Evolutionary conservation across 2,888 invertebrate species (phyloP).

Genomic region (Aspidiotus rigidus): DNA sequence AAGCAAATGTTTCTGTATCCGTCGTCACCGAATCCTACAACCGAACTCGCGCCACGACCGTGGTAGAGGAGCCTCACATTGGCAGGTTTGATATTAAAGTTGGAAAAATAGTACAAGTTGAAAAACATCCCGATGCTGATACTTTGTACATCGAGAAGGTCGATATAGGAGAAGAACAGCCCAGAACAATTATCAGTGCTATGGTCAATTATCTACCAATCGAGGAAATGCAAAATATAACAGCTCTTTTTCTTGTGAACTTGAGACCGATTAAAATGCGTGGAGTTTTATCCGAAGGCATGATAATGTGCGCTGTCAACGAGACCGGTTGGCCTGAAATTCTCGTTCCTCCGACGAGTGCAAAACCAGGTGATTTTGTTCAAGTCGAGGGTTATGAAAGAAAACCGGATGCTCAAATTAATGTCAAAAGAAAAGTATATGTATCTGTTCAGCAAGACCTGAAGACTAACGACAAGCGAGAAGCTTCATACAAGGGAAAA

Average conservation of each 20-base stretch:
- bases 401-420: constrained; percentile 67
- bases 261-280: constrained; percentile 14
- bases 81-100: constrained; percentile 72
- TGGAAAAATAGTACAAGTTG: constrained; percentile 73
- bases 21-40: too few species aligned
- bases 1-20: too few species aligned
- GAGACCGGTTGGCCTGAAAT: constrained; percentile 70
- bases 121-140: constrained; percentile 85
- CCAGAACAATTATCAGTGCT: constrained; percentile 49
- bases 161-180: constrained; percentile 67
- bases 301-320: constrained; percentile 87
- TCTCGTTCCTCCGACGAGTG: constrained; percentile 58
- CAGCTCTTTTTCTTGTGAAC: constrained; percentile 7
- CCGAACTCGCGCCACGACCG: neutral
- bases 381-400: constrained; percentile 49
- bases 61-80: constrained; percentile 4
- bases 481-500: constrained; percentile 69
- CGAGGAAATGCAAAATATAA: neutral
- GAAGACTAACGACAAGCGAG: constrained; percentile 57
- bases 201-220: constrained; percentile 4
- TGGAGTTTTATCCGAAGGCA: constrained; percentile 78
- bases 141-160: constrained; percentile 82
- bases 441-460: constrained; percentile 77
- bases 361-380: constrained; percentile 58
- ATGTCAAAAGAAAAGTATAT: constrained; percentile 88